These are phyloP conservation scores for Triops cancriformis DNA, from an alignment of 1,140 invertebrate species.

Conservation along the genomic window DNA sequence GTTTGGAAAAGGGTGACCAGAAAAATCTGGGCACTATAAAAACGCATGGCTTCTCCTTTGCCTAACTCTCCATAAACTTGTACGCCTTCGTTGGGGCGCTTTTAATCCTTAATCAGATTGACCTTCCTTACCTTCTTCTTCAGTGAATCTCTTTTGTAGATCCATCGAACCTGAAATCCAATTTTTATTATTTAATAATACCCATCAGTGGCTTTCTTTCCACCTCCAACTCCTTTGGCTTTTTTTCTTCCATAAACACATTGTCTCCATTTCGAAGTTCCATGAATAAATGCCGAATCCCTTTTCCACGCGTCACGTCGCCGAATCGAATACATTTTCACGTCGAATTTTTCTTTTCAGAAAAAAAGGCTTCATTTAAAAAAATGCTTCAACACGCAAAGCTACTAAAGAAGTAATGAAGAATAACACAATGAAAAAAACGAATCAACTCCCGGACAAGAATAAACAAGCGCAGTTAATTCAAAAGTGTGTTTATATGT, in stretches of 20 bases:
- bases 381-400: too few species aligned
- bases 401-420: too few species aligned
- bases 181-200: background rate
- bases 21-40: background rate
- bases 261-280: too few species aligned
- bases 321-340: too few species aligned
- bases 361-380: too few species aligned
- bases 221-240: background rate
- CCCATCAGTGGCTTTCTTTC: too few species aligned
- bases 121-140: background rate
- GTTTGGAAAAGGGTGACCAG: background rate
- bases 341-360: too few species aligned
- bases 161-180: background rate
- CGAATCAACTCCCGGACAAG: too few species aligned
- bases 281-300: too few species aligned
- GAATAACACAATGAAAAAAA: background rate
- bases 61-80: background rate
- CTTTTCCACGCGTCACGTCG: too few species aligned
- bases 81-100: background rate
- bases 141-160: background rate
- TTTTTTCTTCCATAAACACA: too few species aligned
- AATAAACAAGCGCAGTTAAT: background rate
- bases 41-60: constrained; percentile 1
- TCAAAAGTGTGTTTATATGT: background rate
- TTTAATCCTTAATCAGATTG: constrained; percentile 14